Percentiles rank a stretch among this genome's conserved stretches.
phyloP scores from a whole-genome alignment of 2,888 invertebrate species.

The Parnassius apollo region DNA sequence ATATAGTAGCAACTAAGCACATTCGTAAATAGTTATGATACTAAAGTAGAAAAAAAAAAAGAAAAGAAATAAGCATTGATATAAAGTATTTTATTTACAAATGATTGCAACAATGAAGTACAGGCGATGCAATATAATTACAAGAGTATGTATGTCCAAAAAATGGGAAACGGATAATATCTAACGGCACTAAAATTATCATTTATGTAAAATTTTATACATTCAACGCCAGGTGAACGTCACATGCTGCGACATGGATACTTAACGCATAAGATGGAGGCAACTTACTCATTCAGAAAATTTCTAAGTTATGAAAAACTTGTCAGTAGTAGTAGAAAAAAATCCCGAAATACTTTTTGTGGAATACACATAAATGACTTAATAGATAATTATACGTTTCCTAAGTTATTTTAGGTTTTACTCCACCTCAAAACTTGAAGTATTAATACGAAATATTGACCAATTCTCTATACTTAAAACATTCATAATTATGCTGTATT shows the following conservation, averaged over 20 bases:
- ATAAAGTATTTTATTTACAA: conserved; percentile 75
- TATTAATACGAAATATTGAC: too few species aligned
- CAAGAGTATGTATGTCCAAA: conserved; percentile 76
- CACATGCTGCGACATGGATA: conserved; percentile 36
- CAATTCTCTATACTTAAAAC: too few species aligned
- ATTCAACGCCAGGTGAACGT: conserved; percentile 52
- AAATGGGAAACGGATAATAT: conserved; percentile 79
- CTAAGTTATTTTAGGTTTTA: too few species aligned
- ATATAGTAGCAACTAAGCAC: too few species aligned
- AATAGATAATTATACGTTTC: too few species aligned
- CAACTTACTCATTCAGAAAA: conserved; percentile 3
- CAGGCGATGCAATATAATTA: conserved; percentile 80
- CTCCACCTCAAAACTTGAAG: too few species aligned
- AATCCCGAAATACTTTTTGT: too few species aligned
- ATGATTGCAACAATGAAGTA: conserved; percentile 82
- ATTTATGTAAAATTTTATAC: conserved; percentile 70
- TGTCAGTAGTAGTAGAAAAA: too few species aligned
- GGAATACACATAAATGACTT: too few species aligned
- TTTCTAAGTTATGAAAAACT: too few species aligned
- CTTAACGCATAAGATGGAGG: conserved; percentile 14
- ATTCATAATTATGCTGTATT: too few species aligned
- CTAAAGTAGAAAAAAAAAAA: background rate
- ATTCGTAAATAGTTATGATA: too few species aligned
- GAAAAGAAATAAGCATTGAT: conserved; percentile 27
- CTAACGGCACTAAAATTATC: conserved; percentile 78